Base-by-base conservation (phyloP, 2,113 vertebrate species). In the Callorhinus ursinus region DNA sequence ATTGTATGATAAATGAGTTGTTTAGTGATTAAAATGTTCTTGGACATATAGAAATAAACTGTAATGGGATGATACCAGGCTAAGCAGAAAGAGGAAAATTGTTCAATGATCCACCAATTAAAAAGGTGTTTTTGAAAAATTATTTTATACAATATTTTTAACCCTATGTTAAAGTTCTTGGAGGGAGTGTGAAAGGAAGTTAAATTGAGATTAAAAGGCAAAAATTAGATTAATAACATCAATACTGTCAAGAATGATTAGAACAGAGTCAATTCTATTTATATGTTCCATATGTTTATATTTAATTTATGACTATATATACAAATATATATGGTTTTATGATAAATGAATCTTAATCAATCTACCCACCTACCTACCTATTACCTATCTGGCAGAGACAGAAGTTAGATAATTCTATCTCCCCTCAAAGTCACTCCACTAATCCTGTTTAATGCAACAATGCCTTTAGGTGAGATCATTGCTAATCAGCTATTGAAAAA, bases 31-130 rank as follows among this genome's bases (percentile, higher is more conserved):
- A 80, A 86, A 95, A 86, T 65, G 11, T n/a, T 90, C 55, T 80
- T 87, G 55, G 42, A 85, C 53, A 86, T 69, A 80, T 87, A 95
- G 84, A 98, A 97, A 91, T 69, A 97, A 93, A 95, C 71, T 95
- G 92, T 96, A 0, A 55, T 51, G 79, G 72, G 1, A 46, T 74
- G 12, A 36, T 69, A 95, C 0, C 4, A 26, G 46, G 77, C 57
- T 90, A 72, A 83, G 86, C 11, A 86, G 57, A 90, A 90, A 82
- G 24, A 61, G 42, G n/a, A 0, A 61, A 46, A 3, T 0, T 67
- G 85, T 83, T 93, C 4, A 59, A 39, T 51, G 14, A 2, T 39
- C 11, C 0, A 0, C 51, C 98, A 91, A 36, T 87, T 33, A 14
- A 46, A 88, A 91, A 42, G 2, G 0, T 21, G 55, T 81, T 19